A percentile compares a stretch with the other conserved stretches of the same genome.
Conservation (phyloP, 2,797 vertebrate genomes). For the Acipenser transmontanus region DNA sequence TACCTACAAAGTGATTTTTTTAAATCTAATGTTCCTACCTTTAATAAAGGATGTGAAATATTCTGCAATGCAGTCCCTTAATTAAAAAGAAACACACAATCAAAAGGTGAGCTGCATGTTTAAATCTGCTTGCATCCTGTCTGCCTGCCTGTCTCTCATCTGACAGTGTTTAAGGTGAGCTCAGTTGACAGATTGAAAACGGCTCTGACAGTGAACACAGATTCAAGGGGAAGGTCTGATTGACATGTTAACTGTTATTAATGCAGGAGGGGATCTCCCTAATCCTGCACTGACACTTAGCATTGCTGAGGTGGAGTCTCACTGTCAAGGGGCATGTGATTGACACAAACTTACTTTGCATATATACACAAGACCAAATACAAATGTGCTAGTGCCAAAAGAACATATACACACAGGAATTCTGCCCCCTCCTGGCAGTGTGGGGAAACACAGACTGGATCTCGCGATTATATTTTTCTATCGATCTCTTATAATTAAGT, state of each 20-base stretch:
- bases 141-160: conserved; percentile 33
- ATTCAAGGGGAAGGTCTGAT: conserved; percentile 66
- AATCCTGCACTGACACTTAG: conserved; percentile 79
- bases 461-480: too few relatives aligned
- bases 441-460: too few relatives aligned
- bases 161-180: conserved; percentile 40
- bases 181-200: conserved; percentile 73
- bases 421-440: too few relatives aligned
- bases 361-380: conserved; percentile 65
- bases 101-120: background rate
- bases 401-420: background rate
- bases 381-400: background rate
- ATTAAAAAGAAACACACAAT: background rate
- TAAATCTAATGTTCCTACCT: too few relatives aligned
- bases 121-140: background rate
- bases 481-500: too few relatives aligned
- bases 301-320: conserved; percentile 77
- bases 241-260: conserved; percentile 71
- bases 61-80: background rate
- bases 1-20: too few relatives aligned
- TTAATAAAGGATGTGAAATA: too few relatives aligned
- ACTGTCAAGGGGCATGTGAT: conserved; percentile 74
- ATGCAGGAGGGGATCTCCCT: conserved; percentile 65
- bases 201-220: conserved; percentile 79
- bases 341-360: conserved; percentile 79